phyloP scores from a whole-genome alignment of 30 jellyfish, hydroid and myxozoan genomes.

The Calvadosia cruxmelitensis region DNA sequence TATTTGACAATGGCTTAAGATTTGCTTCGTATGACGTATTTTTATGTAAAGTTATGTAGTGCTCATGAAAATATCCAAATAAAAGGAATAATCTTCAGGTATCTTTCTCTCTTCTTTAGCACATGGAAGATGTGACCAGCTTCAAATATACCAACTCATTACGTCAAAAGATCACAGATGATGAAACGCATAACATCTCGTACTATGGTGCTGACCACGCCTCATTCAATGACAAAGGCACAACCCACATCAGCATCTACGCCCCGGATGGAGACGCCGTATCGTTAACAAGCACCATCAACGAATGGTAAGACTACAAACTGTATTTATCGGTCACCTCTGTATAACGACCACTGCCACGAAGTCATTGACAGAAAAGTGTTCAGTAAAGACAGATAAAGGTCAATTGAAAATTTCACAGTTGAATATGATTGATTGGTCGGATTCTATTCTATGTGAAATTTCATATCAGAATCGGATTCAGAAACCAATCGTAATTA shows the following conservation, averaged over 20 bases:
- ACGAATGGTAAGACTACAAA: slow-evolving; percentile 58
- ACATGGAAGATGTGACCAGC: slow-evolving; percentile 92
- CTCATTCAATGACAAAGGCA: slow-evolving; percentile 81
- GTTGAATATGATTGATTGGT: too few relatives aligned
- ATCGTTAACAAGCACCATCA: slow-evolving; percentile 74
- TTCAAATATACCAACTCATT: slow-evolving; percentile 49
- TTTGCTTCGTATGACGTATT: too few relatives aligned
- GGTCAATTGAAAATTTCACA: too few relatives aligned
- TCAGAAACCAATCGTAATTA: too few relatives aligned
- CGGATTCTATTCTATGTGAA: too few relatives aligned
- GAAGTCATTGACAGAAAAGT: too few relatives aligned
- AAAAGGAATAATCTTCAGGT: neutral
- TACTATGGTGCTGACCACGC: slow-evolving; percentile 72
- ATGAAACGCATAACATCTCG: slow-evolving; percentile 57
- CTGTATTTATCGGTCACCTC: too few relatives aligned
- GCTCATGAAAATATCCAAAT: too few relatives aligned
- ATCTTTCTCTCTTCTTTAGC: slow-evolving; percentile 14
- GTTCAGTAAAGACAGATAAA: too few relatives aligned
- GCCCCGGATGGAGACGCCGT: slow-evolving; percentile 99
- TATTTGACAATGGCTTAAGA: too few relatives aligned
- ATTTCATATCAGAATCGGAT: too few relatives aligned
- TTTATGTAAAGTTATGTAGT: too few relatives aligned
- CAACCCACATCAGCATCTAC: slow-evolving; percentile 85
- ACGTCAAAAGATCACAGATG: slow-evolving; percentile 77
- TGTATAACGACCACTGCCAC: neutral